These are phyloP conservation scores for Volucella inanis DNA, from an alignment of 2,888 invertebrate genomes.

Conservation along the genomic window DNA sequence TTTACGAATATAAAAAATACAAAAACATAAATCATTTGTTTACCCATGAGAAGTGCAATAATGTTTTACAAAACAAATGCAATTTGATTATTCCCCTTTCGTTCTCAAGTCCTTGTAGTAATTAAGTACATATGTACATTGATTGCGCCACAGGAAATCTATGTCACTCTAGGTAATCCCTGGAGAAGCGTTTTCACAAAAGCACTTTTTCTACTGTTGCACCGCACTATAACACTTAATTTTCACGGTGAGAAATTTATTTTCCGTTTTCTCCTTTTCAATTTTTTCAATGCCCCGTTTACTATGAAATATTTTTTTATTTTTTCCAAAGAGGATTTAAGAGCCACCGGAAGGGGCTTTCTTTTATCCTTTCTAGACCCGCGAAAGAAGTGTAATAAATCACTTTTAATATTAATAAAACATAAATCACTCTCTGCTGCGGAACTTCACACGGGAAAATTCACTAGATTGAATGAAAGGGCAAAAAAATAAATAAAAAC, in stretches of 20 bases:
- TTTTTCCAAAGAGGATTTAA: slow-evolving; percentile 39
- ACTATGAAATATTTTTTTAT: slow-evolving; percentile 17
- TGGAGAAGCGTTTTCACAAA: slow-evolving; percentile 19
- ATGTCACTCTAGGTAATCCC: slow-evolving; percentile 66
- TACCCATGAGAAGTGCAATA: slow-evolving; percentile 62
- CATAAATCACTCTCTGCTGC: slow-evolving; percentile 79
- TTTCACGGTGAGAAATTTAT: slow-evolving; percentile 49
- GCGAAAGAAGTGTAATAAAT: slow-evolving; percentile 78
- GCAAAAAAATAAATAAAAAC: too few relatives aligned
- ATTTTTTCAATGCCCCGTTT: not conserved
- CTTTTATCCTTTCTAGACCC: slow-evolving; percentile 49
- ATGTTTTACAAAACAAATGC: slow-evolving; percentile 39
- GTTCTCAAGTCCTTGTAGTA: slow-evolving; percentile 6
- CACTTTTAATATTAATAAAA: slow-evolving; percentile 81
- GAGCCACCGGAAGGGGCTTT: slow-evolving; percentile 23
- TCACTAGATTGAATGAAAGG: slow-evolving; percentile 3
- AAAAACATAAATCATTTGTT: slow-evolving; percentile 51
- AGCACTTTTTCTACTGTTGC: slow-evolving; percentile 42
- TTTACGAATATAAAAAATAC: not conserved
- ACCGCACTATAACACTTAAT: slow-evolving; percentile 63
- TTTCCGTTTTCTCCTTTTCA: not conserved
- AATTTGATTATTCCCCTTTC: slow-evolving; percentile 45
- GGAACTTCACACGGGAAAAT: slow-evolving; percentile 61
- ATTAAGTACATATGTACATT: not conserved
- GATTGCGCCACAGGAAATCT: slow-evolving; percentile 40